phyloP scores from a whole-genome alignment of 2,888 invertebrate species.

The Nymphalis urticae region DNA sequence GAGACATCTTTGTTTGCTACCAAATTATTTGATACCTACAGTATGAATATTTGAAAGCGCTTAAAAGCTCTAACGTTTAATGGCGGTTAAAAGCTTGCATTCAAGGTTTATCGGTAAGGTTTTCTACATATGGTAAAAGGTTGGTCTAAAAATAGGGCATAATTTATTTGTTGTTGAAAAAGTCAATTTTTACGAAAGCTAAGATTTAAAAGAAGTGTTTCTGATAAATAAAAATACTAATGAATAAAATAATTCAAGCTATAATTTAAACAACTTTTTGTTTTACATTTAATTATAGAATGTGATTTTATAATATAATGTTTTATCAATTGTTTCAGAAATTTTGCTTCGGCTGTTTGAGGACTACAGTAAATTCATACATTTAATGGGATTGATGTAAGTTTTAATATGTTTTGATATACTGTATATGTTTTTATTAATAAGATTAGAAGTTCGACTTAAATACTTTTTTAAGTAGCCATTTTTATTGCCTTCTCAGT shows the following conservation, averaged over 20 bases:
- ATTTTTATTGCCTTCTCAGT: no score
- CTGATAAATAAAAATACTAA: background rate
- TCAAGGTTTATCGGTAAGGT: constrained; percentile 13
- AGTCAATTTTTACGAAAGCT: constrained; percentile 1
- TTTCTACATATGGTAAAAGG: constrained; percentile 10
- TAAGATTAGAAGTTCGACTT: background rate
- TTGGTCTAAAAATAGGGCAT: background rate
- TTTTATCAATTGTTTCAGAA: constrained; percentile 26
- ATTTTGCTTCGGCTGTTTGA: constrained; percentile 20
- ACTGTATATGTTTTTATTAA: background rate
- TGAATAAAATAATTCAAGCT: no score
- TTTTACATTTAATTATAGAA: no score
- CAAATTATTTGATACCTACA: constrained; percentile 1
- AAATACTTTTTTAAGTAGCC: background rate
- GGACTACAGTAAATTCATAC: constrained; percentile 5
- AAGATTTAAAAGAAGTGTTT: background rate
- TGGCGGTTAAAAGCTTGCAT: constrained; percentile 27
- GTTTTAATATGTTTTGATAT: constrained; percentile 20
- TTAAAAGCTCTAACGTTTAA: constrained; percentile 21
- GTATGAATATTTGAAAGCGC: constrained; percentile 11
- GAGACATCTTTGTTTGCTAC: background rate
- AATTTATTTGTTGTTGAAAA: background rate
- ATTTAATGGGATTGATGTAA: constrained; percentile 41
- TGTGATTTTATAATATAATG: background rate
- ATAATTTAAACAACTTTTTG: no score